A percentile compares a stretch with the other conserved stretches of the same genome.
Evolutionary conservation across 2,888 invertebrate species (phyloP).

Genomic region (Trichogramma dendrolimi): DNA sequence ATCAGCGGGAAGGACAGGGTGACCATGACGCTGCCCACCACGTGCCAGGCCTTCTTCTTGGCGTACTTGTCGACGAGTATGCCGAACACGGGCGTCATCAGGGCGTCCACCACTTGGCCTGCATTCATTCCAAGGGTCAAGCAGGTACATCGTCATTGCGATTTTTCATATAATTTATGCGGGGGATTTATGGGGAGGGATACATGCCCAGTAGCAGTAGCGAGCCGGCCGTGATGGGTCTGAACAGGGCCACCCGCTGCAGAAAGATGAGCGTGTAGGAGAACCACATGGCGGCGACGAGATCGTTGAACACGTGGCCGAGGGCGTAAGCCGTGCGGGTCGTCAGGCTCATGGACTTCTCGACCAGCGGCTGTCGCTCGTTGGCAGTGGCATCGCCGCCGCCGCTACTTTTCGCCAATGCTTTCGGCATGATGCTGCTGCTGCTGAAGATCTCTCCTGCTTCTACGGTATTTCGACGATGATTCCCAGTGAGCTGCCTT

Average conservation of each 20-base stretch:
- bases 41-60: constrained; percentile 79
- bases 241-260: constrained; percentile 45
- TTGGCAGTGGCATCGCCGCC: constrained; percentile 10
- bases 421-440: constrained; percentile 2
- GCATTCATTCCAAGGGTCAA: constrained; percentile 12
- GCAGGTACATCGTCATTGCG: background rate
- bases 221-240: constrained; percentile 46
- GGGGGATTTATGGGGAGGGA: background rate
- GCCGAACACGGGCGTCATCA: constrained; percentile 73
- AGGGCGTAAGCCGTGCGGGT: constrained; percentile 48
- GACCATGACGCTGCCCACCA: constrained; percentile 60
- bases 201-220: constrained; percentile 45
- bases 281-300: constrained; percentile 55
- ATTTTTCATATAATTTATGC: background rate
- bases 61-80: constrained; percentile 75
- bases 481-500: background rate
- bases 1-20: constrained; percentile 46
- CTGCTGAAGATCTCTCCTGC: background rate
- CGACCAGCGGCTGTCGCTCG: constrained; percentile 7
- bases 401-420: constrained; percentile 10
- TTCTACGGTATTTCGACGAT: constrained; percentile 10
- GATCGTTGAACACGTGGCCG: constrained; percentile 54
- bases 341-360: constrained; percentile 16
- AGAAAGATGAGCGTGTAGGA: constrained; percentile 52
- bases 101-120: constrained; percentile 49